phyloP scores from a whole-genome alignment of 2,797 vertebrate genomes.

The Pempheris klunzingeri region DNA sequence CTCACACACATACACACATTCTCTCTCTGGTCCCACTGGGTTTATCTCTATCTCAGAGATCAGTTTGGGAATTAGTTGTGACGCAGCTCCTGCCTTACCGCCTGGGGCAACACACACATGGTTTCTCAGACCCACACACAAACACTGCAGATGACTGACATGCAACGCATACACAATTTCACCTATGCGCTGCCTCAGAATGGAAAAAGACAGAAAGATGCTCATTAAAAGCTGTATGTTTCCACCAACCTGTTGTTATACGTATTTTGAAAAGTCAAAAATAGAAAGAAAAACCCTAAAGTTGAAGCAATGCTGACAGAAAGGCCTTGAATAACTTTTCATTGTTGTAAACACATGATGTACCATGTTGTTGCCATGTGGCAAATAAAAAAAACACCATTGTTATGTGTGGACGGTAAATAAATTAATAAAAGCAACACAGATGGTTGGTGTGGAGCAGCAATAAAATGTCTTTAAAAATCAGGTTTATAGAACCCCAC shows the following conservation, averaged over 20 bases:
- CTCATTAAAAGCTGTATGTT: background rate
- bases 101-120: conserved; percentile 12
- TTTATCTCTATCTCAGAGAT: conserved; percentile 58
- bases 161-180: background rate
- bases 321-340: background rate
- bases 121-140: conserved; percentile 12
- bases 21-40: conserved; percentile 17
- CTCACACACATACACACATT: conserved; percentile 12
- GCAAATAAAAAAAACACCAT: too few relatives aligned
- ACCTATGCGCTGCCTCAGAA: background rate
- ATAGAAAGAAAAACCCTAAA: rapidly evolving
- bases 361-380: too few relatives aligned
- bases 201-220: background rate
- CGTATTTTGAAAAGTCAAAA: background rate
- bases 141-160: background rate
- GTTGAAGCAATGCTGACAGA: background rate
- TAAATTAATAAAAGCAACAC: background rate
- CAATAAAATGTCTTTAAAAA: background rate
- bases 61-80: conserved; percentile 54
- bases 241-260: conserved; percentile 10
- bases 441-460: background rate
- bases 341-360: background rate
- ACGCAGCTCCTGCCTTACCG: conserved; percentile 39
- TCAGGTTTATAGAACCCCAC: background rate
- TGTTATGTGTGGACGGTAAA: background rate